Evolutionary conservation across 2,888 invertebrate genomes (phyloP), one percentile per base, ranked within the genome.

Genomic region (Drosophila nr. medialis): DNA sequence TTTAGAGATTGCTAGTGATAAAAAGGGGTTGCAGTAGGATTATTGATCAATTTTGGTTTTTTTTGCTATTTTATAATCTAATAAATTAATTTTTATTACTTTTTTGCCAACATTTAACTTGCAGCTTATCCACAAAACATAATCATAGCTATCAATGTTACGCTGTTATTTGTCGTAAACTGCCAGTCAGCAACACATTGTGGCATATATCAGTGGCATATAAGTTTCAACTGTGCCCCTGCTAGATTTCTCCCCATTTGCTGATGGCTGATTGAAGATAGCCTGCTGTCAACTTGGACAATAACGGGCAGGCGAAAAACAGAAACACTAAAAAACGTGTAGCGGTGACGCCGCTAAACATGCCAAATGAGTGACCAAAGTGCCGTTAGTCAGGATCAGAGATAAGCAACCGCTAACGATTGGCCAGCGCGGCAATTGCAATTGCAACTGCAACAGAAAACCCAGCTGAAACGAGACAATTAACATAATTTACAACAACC

Each of bases 401-500:
- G 74, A 61, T 67, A 68, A 78, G 65, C 56, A 72, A 72, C 62
- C 76, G 67, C 74, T 74, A 74, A 75, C 60, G 45, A 58, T 53
- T 59, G 61, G 56, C 63, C 67, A 65, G 50, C 27, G 6, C 7
- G 15, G 45, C 45, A 29, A 49, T 49, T 24, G 38, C 54, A 54
- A 50, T 27, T 45, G 42, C 60, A 62, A 62, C 38, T 45, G 45
- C 53, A 67, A 45, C 34, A 48, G 48, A 29, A 38, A 73, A 59
- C 79, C 69, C 77, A 74, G 53, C 53, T 56, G 70, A 63, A 86
- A 80, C 76, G 74, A 83, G 77, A 74, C 72, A 90, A 86, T 90
- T 89, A 90, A 77, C 80, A 74, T 83, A 90, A 90, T 88, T 81
- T 77, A 79, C 82, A 79, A 79, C 80, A 73, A 60, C 51, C 60